Evolutionary conservation across 2,113 vertebrate species (phyloP).

Genomic region (Amphiprion percula): DNA sequence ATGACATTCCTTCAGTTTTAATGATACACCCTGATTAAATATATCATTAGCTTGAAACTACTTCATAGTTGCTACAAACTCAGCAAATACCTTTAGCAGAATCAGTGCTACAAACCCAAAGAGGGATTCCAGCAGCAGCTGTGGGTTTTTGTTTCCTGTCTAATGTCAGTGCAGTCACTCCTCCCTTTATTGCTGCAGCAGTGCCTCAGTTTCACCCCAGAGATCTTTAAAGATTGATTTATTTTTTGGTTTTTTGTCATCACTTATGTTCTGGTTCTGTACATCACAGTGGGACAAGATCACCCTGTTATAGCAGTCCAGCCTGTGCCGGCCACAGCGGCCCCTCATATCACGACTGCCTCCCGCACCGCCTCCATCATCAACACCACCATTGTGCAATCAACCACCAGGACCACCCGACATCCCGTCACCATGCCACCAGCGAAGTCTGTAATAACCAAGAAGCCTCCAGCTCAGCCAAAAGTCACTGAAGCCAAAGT

Average conservation of each 20-base stretch:
- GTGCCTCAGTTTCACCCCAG: neutral
- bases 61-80: no score
- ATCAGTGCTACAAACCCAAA: neutral
- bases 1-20: no score
- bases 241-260: slow-evolving; percentile 5
- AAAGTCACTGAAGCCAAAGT: slow-evolving; percentile 51
- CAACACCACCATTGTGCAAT: slow-evolving; percentile 6
- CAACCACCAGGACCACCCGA: slow-evolving; percentile 42
- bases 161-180: neutral
- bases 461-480: slow-evolving; percentile 52
- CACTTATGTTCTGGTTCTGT: slow-evolving; percentile 24
- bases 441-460: slow-evolving; percentile 38
- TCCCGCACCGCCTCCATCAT: slow-evolving; percentile 21
- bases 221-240: slow-evolving; percentile 5
- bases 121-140: neutral
- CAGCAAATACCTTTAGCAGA: no score
- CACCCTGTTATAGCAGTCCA: slow-evolving; percentile 37
- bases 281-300: slow-evolving; percentile 70
- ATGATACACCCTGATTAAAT: no score
- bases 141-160: slow-evolving; percentile 1
- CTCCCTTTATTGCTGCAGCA: neutral
- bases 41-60: no score
- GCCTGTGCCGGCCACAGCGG: slow-evolving; percentile 42
- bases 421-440: slow-evolving; percentile 43
- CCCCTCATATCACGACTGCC: slow-evolving; percentile 43